A percentile compares a stretch with the other conserved stretches of the same genome.
Evolutionary conservation across 2,888 invertebrate genomes (phyloP).

Genomic region (Galerucella nymphaeae): DNA sequence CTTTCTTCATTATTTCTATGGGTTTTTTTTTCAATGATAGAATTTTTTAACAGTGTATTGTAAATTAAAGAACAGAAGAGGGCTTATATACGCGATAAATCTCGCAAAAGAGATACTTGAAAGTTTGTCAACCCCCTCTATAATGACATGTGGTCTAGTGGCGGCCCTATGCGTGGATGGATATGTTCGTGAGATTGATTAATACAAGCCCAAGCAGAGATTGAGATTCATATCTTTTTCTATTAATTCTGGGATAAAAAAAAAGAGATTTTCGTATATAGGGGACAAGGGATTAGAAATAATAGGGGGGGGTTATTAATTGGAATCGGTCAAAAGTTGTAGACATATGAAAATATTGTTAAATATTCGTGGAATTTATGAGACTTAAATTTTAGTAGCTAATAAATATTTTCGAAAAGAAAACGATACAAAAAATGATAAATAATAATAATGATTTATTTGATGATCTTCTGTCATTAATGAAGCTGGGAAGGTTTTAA

Average conservation of each 20-base stretch:
- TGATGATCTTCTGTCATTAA: constrained; percentile 34
- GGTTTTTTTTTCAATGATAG: too few relatives aligned
- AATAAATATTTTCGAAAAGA: constrained; percentile 20
- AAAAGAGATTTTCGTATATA: not conserved
- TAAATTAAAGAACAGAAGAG: constrained; percentile 57
- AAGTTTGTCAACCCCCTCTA: constrained; percentile 57
- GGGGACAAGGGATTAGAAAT: constrained; percentile 4
- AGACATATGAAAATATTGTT: not conserved
- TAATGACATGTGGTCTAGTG: constrained; percentile 57
- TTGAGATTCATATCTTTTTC: constrained; percentile 40
- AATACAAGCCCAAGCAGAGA: constrained; percentile 16
- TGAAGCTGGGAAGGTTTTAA: constrained; percentile 35
- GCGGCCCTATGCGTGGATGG: constrained; percentile 26
- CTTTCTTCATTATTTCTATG: too few relatives aligned
- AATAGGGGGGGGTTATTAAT: not conserved
- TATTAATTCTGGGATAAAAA: constrained; percentile 37
- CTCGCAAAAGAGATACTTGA: constrained; percentile 58
- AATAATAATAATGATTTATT: constrained; percentile 41
- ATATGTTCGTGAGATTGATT: constrained; percentile 15
- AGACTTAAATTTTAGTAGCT: constrained; percentile 16
- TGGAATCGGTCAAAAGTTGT: not conserved
- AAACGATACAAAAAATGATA: constrained; percentile 27
- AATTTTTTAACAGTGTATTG: constrained; percentile 56
- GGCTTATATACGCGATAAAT: constrained; percentile 51
- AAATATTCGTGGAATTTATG: not conserved